Base-by-base conservation (phyloP, 30 jellyfish, hydroid and myxozoan genomes). In the Aurelia aurita complex sp. Pacific region DNA sequence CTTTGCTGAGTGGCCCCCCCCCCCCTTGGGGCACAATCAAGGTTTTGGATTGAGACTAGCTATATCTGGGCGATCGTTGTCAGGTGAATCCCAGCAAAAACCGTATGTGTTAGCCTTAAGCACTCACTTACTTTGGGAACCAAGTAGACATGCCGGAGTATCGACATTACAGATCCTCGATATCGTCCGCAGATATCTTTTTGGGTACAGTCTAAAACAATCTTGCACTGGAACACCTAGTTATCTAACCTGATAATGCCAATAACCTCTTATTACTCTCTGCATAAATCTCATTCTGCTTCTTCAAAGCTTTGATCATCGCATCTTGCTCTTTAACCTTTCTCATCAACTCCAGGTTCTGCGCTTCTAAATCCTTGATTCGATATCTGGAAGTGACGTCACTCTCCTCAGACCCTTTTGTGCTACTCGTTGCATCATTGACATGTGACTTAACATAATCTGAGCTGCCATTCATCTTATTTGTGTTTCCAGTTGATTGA, bases 251-350 rank as follows among this genome's bases (percentile, higher is more conserved):
- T 32, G 93, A 84, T 43, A 84, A 73, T 63, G 80, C 61, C 88
- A 87, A 57, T 50, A 87, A 73, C 78, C 74, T 87, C 86, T 50
- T 79, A 32, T 73, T 79, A 52, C 80, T 77, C 50, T 80, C 89
- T 46, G 89, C 86, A 64, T 84, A 85, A 18, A 89, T 76, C 42
- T 79, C 83, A n/a, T 85, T 78, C 75, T 91, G 96, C 43, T 74
- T 77, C 75, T 63, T 74, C 69, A 91, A 52, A 4, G 89, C n/a
- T 23, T 74, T 74, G 61, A 91, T 85, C 71, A 61, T 9, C 15
- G 77, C 86, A 51, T 91, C 97, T 43, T 91, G 96, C 57, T 91
- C 97, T 51, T 78, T 50, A 23, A 61, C 75, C 17, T 60, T 65
- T 50, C 57, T 71, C 70, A 9, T 64, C 70, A 91, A 69, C 53